Evolutionary conservation across 53 echinoderm and acorn worm genomes (phyloP).

Genomic region (Holothuria scabra): DNA sequence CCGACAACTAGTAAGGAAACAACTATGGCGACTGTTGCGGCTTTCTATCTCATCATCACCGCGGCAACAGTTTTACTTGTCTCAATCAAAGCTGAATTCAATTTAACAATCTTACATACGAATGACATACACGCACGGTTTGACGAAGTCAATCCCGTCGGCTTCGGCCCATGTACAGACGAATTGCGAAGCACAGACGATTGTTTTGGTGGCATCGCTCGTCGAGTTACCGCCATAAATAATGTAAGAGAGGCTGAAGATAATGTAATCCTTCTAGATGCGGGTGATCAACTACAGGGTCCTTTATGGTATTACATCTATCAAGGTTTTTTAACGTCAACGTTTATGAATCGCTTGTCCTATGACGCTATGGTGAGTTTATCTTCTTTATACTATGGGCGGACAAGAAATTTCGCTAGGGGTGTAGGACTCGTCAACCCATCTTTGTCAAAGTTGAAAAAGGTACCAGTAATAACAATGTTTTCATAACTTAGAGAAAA

Average conservation of each 20-base stretch:
- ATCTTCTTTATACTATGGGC: neutral
- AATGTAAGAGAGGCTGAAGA: constrained; percentile 52
- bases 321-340: constrained; percentile 67
- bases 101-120: constrained; percentile 72
- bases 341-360: constrained; percentile 74
- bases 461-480: too few relatives aligned
- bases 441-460: too few relatives aligned
- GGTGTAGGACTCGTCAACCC: too few relatives aligned
- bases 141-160: constrained; percentile 62
- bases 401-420: neutral
- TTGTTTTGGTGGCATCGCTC: constrained; percentile 84
- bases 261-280: constrained; percentile 73
- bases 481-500: neutral
- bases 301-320: constrained; percentile 82
- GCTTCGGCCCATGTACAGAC: constrained; percentile 56
- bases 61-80: too few relatives aligned
- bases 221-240: constrained; percentile 59
- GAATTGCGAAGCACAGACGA: constrained; percentile 41
- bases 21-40: too few relatives aligned
- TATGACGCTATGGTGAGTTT: constrained; percentile 86
- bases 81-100: neutral
- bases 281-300: constrained; percentile 82
- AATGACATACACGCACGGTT: constrained; percentile 81
- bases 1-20: too few relatives aligned
- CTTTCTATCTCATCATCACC: too few relatives aligned